Percentiles rank a stretch among this genome's conserved stretches.
These are phyloP conservation scores for Acromyrmex echinatior DNA, from an alignment of 1,140 invertebrate species.

Conservation along the genomic window DNA sequence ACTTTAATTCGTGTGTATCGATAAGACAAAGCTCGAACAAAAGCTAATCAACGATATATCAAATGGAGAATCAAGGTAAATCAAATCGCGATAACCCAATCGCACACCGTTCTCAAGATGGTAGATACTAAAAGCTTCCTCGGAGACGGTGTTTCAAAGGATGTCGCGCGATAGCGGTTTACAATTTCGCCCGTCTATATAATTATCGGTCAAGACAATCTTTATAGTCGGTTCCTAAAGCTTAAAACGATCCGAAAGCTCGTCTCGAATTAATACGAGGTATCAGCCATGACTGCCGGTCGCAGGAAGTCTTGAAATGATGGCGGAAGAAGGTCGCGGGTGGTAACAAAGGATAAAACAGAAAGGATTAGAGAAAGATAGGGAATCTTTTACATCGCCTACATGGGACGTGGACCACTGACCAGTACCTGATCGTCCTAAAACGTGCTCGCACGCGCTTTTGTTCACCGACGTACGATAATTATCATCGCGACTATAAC, in stretches of 20 bases:
- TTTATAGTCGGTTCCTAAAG: conserved; percentile 79
- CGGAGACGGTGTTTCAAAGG: conserved; percentile 41
- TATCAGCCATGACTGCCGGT: conserved; percentile 65
- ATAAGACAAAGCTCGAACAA: conserved; percentile 9
- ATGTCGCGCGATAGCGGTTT: conserved; percentile 72
- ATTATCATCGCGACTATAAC: conserved; percentile 75
- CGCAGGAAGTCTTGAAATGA: conserved; percentile 72
- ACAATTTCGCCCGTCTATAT: conserved; percentile 75
- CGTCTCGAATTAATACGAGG: conserved; percentile 73
- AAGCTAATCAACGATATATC: conserved; percentile 32
- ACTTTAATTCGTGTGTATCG: conserved; percentile 2
- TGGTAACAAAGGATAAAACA: too few species aligned
- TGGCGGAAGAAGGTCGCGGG: conserved; percentile 28
- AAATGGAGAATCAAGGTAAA: conserved; percentile 33
- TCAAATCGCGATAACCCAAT: conserved; percentile 57
- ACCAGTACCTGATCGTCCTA: conserved; percentile 17
- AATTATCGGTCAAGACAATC: conserved; percentile 80
- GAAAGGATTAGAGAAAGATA: background rate
- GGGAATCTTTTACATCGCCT: conserved; percentile 66
- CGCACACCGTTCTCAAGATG: conserved; percentile 23
- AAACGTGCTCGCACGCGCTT: conserved; percentile 21
- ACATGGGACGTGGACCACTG: conserved; percentile 24
- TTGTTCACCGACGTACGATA: conserved; percentile 70
- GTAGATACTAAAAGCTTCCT: conserved; percentile 40
- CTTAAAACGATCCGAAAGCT: conserved; percentile 75